These are phyloP conservation scores for Nasua narica DNA, from an alignment of 2,797 vertebrate species.

Conservation along the genomic window DNA sequence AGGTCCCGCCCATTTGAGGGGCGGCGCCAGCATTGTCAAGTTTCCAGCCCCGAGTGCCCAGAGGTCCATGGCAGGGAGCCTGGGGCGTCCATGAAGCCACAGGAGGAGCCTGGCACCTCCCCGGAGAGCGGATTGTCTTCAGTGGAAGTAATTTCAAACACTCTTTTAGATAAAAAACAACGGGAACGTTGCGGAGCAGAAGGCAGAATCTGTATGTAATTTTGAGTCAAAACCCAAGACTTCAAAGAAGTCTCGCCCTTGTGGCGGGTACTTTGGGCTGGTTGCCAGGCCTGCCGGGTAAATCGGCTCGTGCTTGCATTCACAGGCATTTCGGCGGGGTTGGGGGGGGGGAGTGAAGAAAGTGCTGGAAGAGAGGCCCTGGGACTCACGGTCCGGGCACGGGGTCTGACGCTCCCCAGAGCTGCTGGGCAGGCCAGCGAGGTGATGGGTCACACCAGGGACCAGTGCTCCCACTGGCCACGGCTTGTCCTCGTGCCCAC, in stretches of 20 bases:
- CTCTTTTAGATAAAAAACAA: slow-evolving; percentile 26
- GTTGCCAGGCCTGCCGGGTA: not conserved
- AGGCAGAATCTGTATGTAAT: not conserved
- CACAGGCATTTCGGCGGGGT: not conserved
- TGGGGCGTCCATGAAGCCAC: accelerated
- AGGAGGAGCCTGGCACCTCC: not conserved
- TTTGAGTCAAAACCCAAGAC: slow-evolving; percentile 17
- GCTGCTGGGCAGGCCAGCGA: not conserved
- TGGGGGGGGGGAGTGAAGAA: not conserved
- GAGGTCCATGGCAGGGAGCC: accelerated
- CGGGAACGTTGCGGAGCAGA: not conserved
- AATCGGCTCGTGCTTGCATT: accelerated
- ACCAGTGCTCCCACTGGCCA: accelerated
- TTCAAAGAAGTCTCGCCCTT: slow-evolving; percentile 1
- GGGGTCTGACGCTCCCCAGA: not conserved
- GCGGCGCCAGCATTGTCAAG: accelerated
- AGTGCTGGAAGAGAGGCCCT: not conserved
- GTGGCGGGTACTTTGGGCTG: not conserved
- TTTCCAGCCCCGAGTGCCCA: not conserved
- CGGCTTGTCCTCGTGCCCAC: not conserved
- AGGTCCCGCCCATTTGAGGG: not conserved
- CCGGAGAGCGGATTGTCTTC: not conserved
- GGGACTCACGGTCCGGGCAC: accelerated
- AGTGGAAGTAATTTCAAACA: not conserved
- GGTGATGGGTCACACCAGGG: not conserved